Conservation (phyloP, 2,113 vertebrate genomes). For the Himantopus leucocephalus region DNA sequence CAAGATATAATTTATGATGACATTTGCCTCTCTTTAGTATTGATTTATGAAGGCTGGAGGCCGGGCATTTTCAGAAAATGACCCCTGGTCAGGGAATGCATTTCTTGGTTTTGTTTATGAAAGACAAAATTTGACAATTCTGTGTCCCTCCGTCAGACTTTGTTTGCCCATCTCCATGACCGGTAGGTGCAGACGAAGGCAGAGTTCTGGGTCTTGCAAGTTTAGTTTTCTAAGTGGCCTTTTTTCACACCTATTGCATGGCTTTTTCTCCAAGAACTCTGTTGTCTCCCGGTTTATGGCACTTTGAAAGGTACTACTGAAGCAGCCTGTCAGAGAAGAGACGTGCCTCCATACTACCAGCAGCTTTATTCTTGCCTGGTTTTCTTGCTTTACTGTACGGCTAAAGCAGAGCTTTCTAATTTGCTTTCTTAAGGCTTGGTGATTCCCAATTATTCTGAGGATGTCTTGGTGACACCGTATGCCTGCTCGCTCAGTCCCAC, state of each 20-base stretch:
- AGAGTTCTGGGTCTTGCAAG: background rate
- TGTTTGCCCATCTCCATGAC: background rate
- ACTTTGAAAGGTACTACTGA: background rate
- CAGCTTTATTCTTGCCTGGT: background rate
- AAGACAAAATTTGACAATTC: background rate
- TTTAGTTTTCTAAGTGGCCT: background rate
- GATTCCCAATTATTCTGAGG: background rate
- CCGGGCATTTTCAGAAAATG: background rate
- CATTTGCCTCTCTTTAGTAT: background rate
- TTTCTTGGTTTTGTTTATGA: background rate
- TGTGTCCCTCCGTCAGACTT: background rate
- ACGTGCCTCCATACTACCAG: background rate
- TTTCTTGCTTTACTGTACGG: background rate
- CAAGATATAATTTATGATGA: background rate
- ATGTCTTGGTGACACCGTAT: background rate
- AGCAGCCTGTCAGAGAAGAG: background rate
- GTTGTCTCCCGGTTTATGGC: background rate
- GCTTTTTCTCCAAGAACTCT: background rate
- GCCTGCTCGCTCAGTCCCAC: background rate
- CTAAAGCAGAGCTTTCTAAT: background rate
- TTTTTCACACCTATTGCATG: background rate
- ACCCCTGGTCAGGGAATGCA: background rate
- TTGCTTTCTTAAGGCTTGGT: background rate
- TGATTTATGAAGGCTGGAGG: background rate
- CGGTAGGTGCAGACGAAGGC: background rate